Percentiles rank a stretch among this genome's conserved stretches.
phyloP scores from a whole-genome alignment of 2,888 invertebrate species.

The Volucella inanis region DNA sequence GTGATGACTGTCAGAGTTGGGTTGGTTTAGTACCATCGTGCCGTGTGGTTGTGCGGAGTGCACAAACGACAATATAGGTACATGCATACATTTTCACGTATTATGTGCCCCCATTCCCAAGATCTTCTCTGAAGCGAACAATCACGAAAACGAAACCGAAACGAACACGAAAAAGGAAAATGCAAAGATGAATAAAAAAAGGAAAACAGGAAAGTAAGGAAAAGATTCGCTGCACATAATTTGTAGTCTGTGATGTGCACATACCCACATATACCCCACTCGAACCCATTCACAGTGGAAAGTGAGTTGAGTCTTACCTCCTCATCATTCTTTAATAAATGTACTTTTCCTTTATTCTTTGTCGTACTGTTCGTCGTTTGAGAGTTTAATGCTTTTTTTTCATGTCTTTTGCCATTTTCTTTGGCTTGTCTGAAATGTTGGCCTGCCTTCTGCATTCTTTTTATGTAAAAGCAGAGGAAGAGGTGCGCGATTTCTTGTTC shows the following conservation, averaged over 20 bases:
- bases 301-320: conserved; percentile 49
- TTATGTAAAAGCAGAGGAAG: conserved; percentile 55
- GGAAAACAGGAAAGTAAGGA: not conserved
- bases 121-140: conserved; percentile 72
- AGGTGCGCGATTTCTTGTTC: conserved; percentile 48
- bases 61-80: not conserved
- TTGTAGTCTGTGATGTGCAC: conserved; percentile 17
- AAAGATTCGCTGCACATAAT: conserved; percentile 21
- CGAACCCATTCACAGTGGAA: no score
- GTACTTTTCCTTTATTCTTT: conserved; percentile 52
- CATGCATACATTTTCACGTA: conserved; percentile 33
- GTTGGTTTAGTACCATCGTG: conserved; percentile 8
- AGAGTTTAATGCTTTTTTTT: not conserved
- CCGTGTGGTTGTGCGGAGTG: conserved; percentile 51
- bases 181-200: conserved; percentile 36
- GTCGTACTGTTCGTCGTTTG: conserved; percentile 51
- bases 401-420: conserved; percentile 8
- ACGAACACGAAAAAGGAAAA: conserved; percentile 41
- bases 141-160: conserved; percentile 18
- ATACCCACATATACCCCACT: not conserved
- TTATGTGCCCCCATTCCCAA: conserved; percentile 75
- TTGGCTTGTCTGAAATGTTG: not conserved
- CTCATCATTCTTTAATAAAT: conserved; percentile 61
- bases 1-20: not conserved
- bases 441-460: conserved; percentile 23